Evolutionary conservation across 2,113 vertebrate genomes (phyloP), one percentile per base, ranked within the genome.

Genomic region (Anguilla japonica): DNA sequence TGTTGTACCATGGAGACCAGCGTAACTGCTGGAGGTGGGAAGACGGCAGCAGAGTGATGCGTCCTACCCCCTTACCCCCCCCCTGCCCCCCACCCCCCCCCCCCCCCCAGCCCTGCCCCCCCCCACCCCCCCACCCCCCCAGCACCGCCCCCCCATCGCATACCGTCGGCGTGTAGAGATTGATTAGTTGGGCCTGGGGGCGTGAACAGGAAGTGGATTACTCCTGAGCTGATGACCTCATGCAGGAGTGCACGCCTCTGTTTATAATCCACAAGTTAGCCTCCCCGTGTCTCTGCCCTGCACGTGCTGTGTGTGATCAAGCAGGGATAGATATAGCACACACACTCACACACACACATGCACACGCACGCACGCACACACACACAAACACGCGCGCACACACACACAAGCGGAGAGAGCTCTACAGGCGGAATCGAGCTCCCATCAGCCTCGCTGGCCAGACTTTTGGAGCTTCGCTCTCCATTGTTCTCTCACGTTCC

Each of bases 351-450:
- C 43, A 46, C 43, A 46, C 43, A 3, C 8, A 4, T 0, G 43
- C 43, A 46, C 43, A 8, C 43, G 8, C 43, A 2, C 43, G 2
- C 50, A 14, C 50, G 8, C 50, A 14, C 50, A 53, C 5, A 14
- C 50, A 53, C 50, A 46, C 43, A 2, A 0, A 46, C 43, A 34
- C 34, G 1, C 1, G 2, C 43, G 2, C 43, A 46, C 43, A 46
- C 43, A 46, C 43, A 46, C 43, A 46, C 43, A 46, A 5, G 9
- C 43, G 9, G 5, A 46, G 5, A 46, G 5, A 29, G 41, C 84
- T 85, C 88, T 88, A 88, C 82, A 46, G 78, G 87, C 87, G 90
- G 86, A 89, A 88, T 88, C 87, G 86, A 89, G 87, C 85, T 83
- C 88, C 87, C 87, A 85, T 88, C 86, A 86, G 71, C 46, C 83